Conservation (phyloP, 2,888 invertebrate genomes). For the Noctua pronuba region DNA sequence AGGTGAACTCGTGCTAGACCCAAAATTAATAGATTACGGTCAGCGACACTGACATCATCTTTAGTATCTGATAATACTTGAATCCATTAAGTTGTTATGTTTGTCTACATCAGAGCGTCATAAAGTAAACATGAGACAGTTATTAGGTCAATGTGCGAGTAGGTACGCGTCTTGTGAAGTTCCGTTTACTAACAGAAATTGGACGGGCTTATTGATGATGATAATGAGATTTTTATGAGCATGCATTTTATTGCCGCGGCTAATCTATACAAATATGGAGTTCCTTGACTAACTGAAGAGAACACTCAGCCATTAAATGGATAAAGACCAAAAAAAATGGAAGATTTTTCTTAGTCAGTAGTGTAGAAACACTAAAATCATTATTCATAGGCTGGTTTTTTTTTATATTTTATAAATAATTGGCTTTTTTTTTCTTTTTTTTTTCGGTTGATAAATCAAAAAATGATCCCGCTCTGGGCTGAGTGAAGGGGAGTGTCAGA, state of each 20-base stretch:
- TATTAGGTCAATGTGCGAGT: conserved; percentile 59
- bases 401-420: too few relatives aligned
- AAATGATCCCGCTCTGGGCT: too few relatives aligned
- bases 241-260: conserved; percentile 32
- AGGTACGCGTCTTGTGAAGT: conserved; percentile 40
- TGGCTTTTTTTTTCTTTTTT: too few relatives aligned
- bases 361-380: not conserved
- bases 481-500: too few relatives aligned
- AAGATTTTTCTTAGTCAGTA: not conserved
- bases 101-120: conserved; percentile 48
- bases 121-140: conserved; percentile 54
- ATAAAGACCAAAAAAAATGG: not conserved
- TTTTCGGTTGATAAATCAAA: too few relatives aligned
- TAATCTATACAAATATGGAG: conserved; percentile 27
- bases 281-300: conserved; percentile 7
- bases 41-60: conserved; percentile 51
- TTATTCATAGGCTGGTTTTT: too few relatives aligned
- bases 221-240: conserved; percentile 43
- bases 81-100: conserved; percentile 51
- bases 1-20: conserved; percentile 37
- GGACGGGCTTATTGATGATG: conserved; percentile 16
- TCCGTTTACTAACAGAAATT: conserved; percentile 49
- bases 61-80: conserved; percentile 45
- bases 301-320: not conserved
- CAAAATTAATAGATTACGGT: conserved; percentile 48